Evolutionary conservation across 1,140 invertebrate genomes (phyloP).

Genomic region (Trialeurodes vaporariorum): DNA sequence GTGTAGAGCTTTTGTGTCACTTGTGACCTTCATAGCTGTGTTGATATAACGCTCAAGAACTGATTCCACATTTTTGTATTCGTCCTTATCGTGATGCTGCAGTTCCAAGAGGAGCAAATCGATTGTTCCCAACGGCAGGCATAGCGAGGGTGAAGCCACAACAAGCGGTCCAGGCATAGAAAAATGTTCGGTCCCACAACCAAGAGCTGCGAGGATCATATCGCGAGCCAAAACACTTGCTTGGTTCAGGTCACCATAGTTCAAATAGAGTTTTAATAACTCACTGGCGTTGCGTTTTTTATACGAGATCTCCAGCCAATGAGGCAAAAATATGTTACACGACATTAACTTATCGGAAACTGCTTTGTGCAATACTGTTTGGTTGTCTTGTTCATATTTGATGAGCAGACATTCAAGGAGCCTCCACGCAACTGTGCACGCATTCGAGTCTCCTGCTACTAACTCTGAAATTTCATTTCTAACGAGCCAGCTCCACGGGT

Average conservation of each 20-base stretch:
- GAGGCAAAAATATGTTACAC: constrained; percentile 48
- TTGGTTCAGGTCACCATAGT: constrained; percentile 53
- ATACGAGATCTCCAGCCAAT: constrained; percentile 63
- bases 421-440: constrained; percentile 51
- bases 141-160: constrained; percentile 42
- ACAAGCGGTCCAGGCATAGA: constrained; percentile 44
- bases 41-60: not conserved
- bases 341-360: constrained; percentile 46
- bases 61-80: not conserved
- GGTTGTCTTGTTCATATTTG: constrained; percentile 46
- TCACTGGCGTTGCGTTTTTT: constrained; percentile 53
- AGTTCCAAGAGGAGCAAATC: constrained; percentile 45
- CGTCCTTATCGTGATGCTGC: constrained; percentile 22
- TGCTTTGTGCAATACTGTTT: constrained; percentile 49
- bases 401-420: constrained; percentile 52
- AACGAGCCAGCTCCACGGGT: constrained; percentile 56
- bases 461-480: constrained; percentile 55
- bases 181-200: constrained; percentile 56
- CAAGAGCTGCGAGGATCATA: constrained; percentile 53
- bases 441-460: constrained; percentile 41
- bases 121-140: constrained; percentile 53
- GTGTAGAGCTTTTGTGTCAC: not conserved
- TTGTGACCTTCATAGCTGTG: not conserved
- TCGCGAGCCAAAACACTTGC: constrained; percentile 51
- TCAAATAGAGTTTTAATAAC: constrained; percentile 50